A percentile compares a stretch with the other conserved stretches of the same genome.
Evolutionary conservation across 2,113 vertebrate species (phyloP).

Genomic region (Rhinolophus ferrumequinum): DNA sequence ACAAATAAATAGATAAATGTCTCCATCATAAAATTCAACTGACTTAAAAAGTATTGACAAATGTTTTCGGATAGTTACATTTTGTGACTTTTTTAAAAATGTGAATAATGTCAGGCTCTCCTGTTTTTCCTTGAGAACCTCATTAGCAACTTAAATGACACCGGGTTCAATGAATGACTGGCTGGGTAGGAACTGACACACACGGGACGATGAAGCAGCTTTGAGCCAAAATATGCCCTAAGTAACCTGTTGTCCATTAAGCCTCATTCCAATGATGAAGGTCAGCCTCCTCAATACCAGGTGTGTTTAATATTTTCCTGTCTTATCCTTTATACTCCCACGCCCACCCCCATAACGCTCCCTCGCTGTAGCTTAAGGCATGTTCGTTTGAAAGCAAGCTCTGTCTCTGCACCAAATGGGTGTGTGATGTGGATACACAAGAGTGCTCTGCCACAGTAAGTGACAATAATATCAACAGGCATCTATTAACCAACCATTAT

Average conservation of each 20-base stretch:
- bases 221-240: not conserved
- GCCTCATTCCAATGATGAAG: not conserved
- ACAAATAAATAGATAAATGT: not conserved
- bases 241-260: not conserved
- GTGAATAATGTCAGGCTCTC: not conserved
- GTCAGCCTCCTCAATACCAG: fast-evolving
- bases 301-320: not conserved
- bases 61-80: not conserved
- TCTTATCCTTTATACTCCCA: not conserved
- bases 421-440: not conserved
- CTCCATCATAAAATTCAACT: not conserved
- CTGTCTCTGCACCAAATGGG: fast-evolving
- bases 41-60: not conserved
- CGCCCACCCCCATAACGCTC: too few relatives aligned
- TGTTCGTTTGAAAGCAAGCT: not conserved
- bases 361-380: not conserved
- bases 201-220: not conserved
- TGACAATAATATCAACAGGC: not conserved
- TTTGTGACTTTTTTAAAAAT: not conserved
- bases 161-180: not conserved
- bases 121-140: not conserved
- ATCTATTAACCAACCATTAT: too few relatives aligned
- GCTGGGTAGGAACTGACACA: not conserved
- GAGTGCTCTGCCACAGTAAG: not conserved
- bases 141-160: not conserved